A percentile compares a stretch with the other conserved stretches of the same genome.
These are phyloP conservation scores for Dascyllus trimaculatus DNA, from an alignment of 2,113 vertebrate genomes.

Conservation along the genomic window DNA sequence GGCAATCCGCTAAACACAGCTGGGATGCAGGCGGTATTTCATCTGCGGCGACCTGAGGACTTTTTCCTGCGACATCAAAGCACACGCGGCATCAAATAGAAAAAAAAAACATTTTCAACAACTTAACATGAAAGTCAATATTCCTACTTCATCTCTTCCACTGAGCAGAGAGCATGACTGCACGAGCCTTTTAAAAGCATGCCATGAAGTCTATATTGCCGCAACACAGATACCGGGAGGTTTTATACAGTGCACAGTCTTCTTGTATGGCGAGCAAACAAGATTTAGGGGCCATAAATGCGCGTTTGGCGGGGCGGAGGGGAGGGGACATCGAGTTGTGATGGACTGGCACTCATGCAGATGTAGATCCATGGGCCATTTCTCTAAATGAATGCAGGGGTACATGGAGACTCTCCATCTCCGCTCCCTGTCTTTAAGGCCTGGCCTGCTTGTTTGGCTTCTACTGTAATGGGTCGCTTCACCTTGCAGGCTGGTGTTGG, in stretches of 20 bases:
- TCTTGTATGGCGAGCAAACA: constrained; percentile 24
- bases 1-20: constrained; percentile 74
- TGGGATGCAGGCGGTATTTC: constrained; percentile 47
- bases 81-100: constrained; percentile 43
- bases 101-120: constrained; percentile 25
- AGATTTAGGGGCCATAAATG: constrained; percentile 60
- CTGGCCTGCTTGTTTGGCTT: constrained; percentile 75
- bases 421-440: constrained; percentile 56
- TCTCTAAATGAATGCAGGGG: constrained; percentile 65
- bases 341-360: constrained; percentile 55
- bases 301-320: not conserved
- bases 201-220: constrained; percentile 44
- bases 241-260: constrained; percentile 4
- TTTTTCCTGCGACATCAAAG: constrained; percentile 69
- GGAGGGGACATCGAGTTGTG: constrained; percentile 18
- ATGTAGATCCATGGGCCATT: constrained; percentile 67
- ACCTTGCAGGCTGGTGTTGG: constrained; percentile 78
- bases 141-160: constrained; percentile 25
- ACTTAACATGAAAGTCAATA: constrained; percentile 48
- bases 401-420: constrained; percentile 61
- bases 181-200: constrained; percentile 28
- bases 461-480: constrained; percentile 79
- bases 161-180: constrained; percentile 19
- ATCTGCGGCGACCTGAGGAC: constrained; percentile 59
- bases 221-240: constrained; percentile 12